A percentile compares a stretch with the other conserved stretches of the same genome.
phyloP scores from a whole-genome alignment of 2,888 invertebrate genomes.

The Melieria crassipennis region DNA sequence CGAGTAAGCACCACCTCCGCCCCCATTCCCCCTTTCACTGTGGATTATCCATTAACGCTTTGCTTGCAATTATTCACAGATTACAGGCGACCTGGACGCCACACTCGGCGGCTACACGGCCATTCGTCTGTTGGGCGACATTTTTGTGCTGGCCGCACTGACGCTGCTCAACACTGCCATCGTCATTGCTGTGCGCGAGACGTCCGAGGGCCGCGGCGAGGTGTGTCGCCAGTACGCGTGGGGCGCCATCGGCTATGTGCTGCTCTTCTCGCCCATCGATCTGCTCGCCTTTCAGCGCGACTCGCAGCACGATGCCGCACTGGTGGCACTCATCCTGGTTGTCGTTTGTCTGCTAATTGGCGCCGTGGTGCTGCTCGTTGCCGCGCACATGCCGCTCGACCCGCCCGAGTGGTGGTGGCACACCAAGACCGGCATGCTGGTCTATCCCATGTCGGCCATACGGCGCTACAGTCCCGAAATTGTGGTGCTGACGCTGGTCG shows the following conservation, averaged over 20 bases:
- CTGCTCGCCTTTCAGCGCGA: conserved; percentile 60
- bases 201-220: conserved; percentile 81
- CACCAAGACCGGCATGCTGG: conserved; percentile 78
- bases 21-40: neutral
- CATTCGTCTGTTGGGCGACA: conserved; percentile 77
- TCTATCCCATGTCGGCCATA: conserved; percentile 82
- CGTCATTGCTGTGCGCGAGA: conserved; percentile 84
- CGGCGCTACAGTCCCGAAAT: conserved; percentile 81
- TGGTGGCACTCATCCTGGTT: conserved; percentile 52
- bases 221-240: conserved; percentile 81
- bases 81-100: conserved; percentile 71
- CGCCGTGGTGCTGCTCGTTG: conserved; percentile 69
- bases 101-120: conserved; percentile 79
- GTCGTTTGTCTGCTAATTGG: conserved; percentile 72
- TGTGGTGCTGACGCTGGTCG: conserved; percentile 74
- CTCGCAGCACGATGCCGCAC: conserved; percentile 51
- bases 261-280: conserved; percentile 72
- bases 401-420: conserved; percentile 92
- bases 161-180: conserved; percentile 79
- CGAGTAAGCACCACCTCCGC: conserved; percentile 51
- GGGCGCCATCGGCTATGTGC: conserved; percentile 78
- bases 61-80: conserved; percentile 22
- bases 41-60: neutral
- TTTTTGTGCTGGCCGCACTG: conserved; percentile 78
- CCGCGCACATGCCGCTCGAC: conserved; percentile 76